Conservation (phyloP, 2,797 vertebrate genomes). For the Pangasius sanitwongsei region DNA sequence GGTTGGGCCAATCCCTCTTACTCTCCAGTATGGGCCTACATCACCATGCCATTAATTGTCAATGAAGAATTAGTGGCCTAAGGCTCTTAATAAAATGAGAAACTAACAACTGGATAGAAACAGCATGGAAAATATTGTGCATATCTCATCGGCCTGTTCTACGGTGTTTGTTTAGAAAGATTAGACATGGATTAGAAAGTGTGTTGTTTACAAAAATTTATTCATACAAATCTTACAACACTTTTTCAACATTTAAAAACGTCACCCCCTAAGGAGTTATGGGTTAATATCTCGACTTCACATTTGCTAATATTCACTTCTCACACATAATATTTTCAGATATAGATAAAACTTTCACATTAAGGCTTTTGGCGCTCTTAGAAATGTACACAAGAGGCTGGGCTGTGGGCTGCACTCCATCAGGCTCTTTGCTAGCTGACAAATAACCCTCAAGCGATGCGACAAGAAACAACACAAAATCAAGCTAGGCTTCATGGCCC, state of each 20-base stretch:
- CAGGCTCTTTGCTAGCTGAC: slow-evolving; percentile 82
- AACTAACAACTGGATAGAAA: not conserved
- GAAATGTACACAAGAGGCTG: slow-evolving; percentile 85
- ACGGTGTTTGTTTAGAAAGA: slow-evolving; percentile 77
- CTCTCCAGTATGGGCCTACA: not conserved
- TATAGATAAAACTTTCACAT: slow-evolving; percentile 75
- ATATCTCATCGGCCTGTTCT: slow-evolving; percentile 13
- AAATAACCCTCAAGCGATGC: slow-evolving; percentile 75
- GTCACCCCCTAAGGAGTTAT: slow-evolving; percentile 86
- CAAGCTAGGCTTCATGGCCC: slow-evolving; percentile 51
- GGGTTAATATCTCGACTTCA: slow-evolving; percentile 82
- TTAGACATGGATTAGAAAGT: slow-evolving; percentile 87
- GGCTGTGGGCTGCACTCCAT: slow-evolving; percentile 74
- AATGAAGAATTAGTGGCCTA: slow-evolving; percentile 2
- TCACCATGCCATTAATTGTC: not conserved
- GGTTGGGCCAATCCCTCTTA: not conserved
- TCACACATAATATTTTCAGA: slow-evolving; percentile 75
- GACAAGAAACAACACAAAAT: slow-evolving; percentile 75
- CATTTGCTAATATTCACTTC: slow-evolving; percentile 78
- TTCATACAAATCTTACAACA: slow-evolving; percentile 99
- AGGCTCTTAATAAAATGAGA: not conserved
- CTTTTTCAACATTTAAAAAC: slow-evolving; percentile 96
- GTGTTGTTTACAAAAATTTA: slow-evolving; percentile 99
- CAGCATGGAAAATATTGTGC: slow-evolving; percentile 6
- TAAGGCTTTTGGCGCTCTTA: slow-evolving; percentile 96